These are phyloP conservation scores for Scaptomyza caliginosa DNA, from an alignment of 2,888 invertebrate species.

Conservation along the genomic window DNA sequence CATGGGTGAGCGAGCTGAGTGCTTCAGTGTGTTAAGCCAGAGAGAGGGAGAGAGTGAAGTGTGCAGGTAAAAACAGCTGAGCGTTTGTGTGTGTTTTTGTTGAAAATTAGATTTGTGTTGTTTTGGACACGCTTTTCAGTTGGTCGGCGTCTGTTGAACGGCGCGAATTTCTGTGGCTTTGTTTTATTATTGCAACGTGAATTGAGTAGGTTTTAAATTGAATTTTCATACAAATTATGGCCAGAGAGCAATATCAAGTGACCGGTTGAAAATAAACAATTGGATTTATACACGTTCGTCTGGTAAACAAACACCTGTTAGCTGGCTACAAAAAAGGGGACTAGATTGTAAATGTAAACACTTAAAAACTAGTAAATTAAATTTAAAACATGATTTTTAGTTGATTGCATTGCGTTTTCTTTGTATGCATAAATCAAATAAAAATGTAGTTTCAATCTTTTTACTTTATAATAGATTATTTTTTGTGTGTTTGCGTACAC, in stretches of 20 bases:
- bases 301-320: slow-evolving; percentile 53
- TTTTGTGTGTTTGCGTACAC: slow-evolving; percentile 28
- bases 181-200: neutral
- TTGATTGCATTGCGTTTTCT: slow-evolving; percentile 10
- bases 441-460: slow-evolving; percentile 23
- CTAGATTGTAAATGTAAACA: neutral
- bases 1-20: neutral
- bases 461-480: too few relatives aligned
- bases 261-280: neutral
- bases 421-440: slow-evolving; percentile 27
- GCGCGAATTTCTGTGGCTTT: slow-evolving; percentile 18
- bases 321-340: slow-evolving; percentile 7
- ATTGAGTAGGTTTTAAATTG: neutral
- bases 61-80: slow-evolving; percentile 59
- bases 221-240: neutral
- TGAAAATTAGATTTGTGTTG: slow-evolving; percentile 29
- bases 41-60: slow-evolving; percentile 1
- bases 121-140: slow-evolving; percentile 37
- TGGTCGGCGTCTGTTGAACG: slow-evolving; percentile 29
- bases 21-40: neutral
- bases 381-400: slow-evolving; percentile 8
- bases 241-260: too few relatives aligned
- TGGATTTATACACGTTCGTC: neutral
- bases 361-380: neutral
- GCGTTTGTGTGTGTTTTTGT: slow-evolving; percentile 10